Percentiles rank a stretch among this genome's conserved stretches.
Conservation (phyloP, 2,797 vertebrate genomes). For the Poecilia picta region DNA sequence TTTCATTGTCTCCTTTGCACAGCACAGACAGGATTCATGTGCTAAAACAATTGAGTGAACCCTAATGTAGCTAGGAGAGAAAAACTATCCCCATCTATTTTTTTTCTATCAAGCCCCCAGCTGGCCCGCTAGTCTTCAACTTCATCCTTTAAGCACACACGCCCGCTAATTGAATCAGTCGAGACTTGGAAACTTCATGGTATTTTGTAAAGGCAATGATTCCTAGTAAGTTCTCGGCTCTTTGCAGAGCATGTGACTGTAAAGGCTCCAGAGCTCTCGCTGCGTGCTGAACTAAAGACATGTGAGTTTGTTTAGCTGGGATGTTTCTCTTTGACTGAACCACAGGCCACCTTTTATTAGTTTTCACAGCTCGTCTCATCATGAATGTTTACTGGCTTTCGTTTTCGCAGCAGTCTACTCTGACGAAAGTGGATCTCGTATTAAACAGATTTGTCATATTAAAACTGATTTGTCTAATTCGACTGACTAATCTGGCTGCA, state of each 20-base stretch:
- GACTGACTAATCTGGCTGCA: slow-evolving; percentile 39
- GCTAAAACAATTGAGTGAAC: slow-evolving; percentile 2
- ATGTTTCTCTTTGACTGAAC: slow-evolving; percentile 44
- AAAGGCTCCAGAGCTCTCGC: slow-evolving; percentile 54
- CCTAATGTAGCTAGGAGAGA: background rate
- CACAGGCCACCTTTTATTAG: slow-evolving; percentile 8
- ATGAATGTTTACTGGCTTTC: background rate
- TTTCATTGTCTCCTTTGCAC: background rate
- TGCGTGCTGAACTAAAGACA: slow-evolving; percentile 71
- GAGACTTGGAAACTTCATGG: slow-evolving; percentile 33
- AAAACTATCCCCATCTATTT: background rate
- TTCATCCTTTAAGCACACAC: slow-evolving; percentile 2
- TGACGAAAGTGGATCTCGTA: background rate
- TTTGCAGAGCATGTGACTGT: slow-evolving; percentile 73
- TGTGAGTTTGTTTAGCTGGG: slow-evolving; percentile 80
- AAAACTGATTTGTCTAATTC: background rate
- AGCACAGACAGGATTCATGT: background rate
- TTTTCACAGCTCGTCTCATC: slow-evolving; percentile 27
- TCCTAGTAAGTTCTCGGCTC: slow-evolving; percentile 42
- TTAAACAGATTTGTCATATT: background rate
- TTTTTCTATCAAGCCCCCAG: background rate
- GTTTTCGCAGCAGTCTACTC: background rate
- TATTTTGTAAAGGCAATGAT: slow-evolving; percentile 47
- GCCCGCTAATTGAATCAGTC: slow-evolving; percentile 23
- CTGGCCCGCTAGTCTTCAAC: background rate